Percentiles rank a stretch among this genome's conserved stretches.
These are phyloP conservation scores for Metaphire vulgaris DNA, from an alignment of 1,140 invertebrate genomes.

Conservation along the genomic window DNA sequence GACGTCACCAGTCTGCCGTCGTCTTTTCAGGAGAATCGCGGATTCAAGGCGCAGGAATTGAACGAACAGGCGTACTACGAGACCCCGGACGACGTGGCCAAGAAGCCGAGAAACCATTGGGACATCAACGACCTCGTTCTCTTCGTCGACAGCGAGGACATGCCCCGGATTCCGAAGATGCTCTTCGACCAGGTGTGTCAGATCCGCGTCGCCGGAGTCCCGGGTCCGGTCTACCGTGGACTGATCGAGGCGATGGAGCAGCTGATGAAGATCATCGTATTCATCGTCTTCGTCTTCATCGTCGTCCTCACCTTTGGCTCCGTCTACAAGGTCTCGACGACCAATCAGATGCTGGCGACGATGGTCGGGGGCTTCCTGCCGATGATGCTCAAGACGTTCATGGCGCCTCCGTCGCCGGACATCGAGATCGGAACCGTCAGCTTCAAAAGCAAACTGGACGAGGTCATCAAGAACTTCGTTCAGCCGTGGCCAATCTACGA, in stretches of 20 bases:
- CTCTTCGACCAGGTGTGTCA: conserved; percentile 46
- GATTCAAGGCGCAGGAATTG: conserved; percentile 33
- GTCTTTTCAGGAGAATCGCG: conserved; percentile 43
- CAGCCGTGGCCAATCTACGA: conserved; percentile 46
- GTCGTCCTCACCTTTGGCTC: conserved; percentile 50
- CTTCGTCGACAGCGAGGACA: conserved; percentile 47
- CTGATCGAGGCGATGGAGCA: conserved; percentile 45
- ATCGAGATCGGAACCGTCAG: conserved; percentile 45
- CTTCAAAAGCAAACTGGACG: conserved; percentile 49
- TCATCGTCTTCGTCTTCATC: conserved; percentile 49
- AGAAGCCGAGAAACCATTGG: conserved; percentile 42
- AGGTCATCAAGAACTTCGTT: conserved; percentile 45
- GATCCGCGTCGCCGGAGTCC: conserved; percentile 44
- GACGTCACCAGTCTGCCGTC: conserved; percentile 47
- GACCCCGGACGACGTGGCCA: conserved; percentile 31
- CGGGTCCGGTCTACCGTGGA: conserved; percentile 46
- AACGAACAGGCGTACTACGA: conserved; percentile 30
- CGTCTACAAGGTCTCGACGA: conserved; percentile 45
- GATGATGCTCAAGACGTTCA: conserved; percentile 39
- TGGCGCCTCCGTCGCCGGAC: conserved; percentile 23
- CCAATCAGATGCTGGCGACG: conserved; percentile 49
- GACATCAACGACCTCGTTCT: conserved; percentile 43
- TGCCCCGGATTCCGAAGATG: conserved; percentile 44
- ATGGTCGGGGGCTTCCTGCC: conserved; percentile 49
- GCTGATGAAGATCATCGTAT: conserved; percentile 46